A percentile compares a stretch with the other conserved stretches of the same genome.
phyloP scores from a whole-genome alignment of 1,140 invertebrate species.

The Daktulosphaira vitifoliae region DNA sequence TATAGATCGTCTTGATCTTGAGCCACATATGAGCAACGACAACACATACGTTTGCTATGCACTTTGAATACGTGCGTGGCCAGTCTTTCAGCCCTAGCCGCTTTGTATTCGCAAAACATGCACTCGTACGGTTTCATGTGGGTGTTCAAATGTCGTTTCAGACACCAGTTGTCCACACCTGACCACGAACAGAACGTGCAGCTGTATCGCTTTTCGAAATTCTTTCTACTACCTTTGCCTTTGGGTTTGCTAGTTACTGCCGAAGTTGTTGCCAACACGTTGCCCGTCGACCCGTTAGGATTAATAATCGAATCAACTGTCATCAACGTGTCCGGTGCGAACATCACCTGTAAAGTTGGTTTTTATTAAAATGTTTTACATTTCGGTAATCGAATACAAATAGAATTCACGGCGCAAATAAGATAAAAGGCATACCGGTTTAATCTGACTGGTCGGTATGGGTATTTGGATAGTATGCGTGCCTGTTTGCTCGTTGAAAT shows the following conservation, averaged over 20 bases:
- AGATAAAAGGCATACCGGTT: constrained; percentile 30
- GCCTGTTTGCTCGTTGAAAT: constrained; percentile 28
- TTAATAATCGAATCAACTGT: neutral
- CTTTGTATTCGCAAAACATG: constrained; percentile 82
- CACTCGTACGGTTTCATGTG: constrained; percentile 85
- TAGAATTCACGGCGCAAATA: too few relatives aligned
- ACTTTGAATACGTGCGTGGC: constrained; percentile 83
- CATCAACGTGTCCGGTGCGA: neutral
- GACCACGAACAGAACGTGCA: constrained; percentile 85
- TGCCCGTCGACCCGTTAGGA: neutral
- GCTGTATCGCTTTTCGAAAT: constrained; percentile 53
- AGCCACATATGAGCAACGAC: constrained; percentile 73
- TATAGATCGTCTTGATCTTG: constrained; percentile 68
- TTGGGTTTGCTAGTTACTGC: neutral
- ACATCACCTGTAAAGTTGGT: neutral
- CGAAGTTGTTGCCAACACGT: neutral
- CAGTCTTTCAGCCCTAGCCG: constrained; percentile 72
- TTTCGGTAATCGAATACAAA: too few relatives aligned
- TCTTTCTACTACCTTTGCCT: constrained; percentile 28
- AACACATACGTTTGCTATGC: constrained; percentile 80
- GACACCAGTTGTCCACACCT: constrained; percentile 86
- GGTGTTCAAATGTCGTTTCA: constrained; percentile 83
- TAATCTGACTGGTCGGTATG: constrained; percentile 21
- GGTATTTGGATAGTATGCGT: constrained; percentile 24
- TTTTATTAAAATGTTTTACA: too few relatives aligned